Evolutionary conservation across 2,888 invertebrate species (phyloP).

Genomic region (Charanyca ferruginea): DNA sequence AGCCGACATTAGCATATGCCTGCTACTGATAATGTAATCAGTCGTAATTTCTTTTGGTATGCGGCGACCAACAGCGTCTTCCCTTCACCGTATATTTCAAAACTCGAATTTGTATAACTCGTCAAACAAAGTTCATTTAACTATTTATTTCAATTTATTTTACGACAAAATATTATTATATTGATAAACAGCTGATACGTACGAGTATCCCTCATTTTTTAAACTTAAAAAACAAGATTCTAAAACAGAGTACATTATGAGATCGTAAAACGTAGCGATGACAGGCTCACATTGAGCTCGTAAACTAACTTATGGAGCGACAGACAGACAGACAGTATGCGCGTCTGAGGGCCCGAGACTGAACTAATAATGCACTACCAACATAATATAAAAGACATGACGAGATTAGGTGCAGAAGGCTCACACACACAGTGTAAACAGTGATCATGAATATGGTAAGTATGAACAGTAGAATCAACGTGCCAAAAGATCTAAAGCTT

Average conservation of each 20-base stretch:
- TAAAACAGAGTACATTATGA: slow-evolving; percentile 40
- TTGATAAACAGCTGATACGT: slow-evolving; percentile 39
- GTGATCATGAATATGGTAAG: too few relatives aligned
- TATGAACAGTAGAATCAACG: too few relatives aligned
- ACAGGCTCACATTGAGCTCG: slow-evolving; percentile 43
- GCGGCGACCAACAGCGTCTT: neutral
- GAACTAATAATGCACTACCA: slow-evolving; percentile 40
- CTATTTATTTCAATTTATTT: slow-evolving; percentile 30
- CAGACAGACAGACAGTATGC: slow-evolving; percentile 51
- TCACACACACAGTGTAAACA: neutral
- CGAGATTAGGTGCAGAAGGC: slow-evolving; percentile 13
- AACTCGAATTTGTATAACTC: neutral
- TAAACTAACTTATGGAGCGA: slow-evolving; percentile 49
- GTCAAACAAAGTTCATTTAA: slow-evolving; percentile 11
- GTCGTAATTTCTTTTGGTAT: neutral
- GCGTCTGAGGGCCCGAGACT: slow-evolving; percentile 30
- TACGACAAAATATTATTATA: slow-evolving; percentile 19
- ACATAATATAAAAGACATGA: slow-evolving; percentile 10
- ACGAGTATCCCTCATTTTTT: slow-evolving; percentile 17
- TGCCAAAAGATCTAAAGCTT: too few relatives aligned
- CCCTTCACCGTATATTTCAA: neutral
- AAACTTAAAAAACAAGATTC: slow-evolving; percentile 39
- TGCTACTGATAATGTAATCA: neutral
- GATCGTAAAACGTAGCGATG: slow-evolving; percentile 53
- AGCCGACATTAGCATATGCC: too few relatives aligned